phyloP scores from a whole-genome alignment of 2,113 vertebrate genomes.

The Procavia capensis region DNA sequence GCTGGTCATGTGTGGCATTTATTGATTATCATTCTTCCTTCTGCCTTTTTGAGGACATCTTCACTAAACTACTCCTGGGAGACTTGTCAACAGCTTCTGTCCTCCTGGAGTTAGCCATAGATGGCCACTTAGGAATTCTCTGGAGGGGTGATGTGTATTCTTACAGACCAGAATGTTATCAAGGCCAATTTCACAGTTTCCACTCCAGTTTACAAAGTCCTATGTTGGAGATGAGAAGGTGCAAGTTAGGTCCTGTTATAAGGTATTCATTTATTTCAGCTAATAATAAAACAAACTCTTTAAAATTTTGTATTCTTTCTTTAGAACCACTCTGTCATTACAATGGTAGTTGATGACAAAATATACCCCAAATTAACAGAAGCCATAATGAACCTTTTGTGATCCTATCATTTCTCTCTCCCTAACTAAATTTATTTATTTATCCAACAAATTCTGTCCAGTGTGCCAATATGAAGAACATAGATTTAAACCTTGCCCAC shows the following conservation, averaged over 20 bases:
- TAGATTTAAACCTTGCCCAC: neutral
- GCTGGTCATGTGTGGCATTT: neutral
- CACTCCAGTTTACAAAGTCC: neutral
- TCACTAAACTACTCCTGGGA: neutral
- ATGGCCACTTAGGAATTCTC: neutral
- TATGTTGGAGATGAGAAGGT: neutral
- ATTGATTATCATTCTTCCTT: neutral
- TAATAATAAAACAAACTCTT: neutral
- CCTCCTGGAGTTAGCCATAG: neutral
- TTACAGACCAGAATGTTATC: neutral
- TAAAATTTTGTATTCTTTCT: neutral
- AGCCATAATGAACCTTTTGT: neutral
- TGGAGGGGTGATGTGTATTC: neutral
- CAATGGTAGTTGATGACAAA: neutral
- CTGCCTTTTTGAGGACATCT: neutral
- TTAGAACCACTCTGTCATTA: neutral
- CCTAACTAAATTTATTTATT: neutral
- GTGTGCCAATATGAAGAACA: neutral
- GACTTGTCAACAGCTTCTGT: neutral
- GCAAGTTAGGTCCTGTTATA: neutral
- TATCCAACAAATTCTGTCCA: slow-evolving; percentile 5
- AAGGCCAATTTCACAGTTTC: neutral
- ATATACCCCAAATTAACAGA: neutral
- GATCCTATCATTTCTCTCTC: neutral
- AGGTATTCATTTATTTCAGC: neutral